A percentile compares a stretch with the other conserved stretches of the same genome.
Evolutionary conservation across 2,888 invertebrate species (phyloP).

Genomic region (Dryobota labecula): DNA sequence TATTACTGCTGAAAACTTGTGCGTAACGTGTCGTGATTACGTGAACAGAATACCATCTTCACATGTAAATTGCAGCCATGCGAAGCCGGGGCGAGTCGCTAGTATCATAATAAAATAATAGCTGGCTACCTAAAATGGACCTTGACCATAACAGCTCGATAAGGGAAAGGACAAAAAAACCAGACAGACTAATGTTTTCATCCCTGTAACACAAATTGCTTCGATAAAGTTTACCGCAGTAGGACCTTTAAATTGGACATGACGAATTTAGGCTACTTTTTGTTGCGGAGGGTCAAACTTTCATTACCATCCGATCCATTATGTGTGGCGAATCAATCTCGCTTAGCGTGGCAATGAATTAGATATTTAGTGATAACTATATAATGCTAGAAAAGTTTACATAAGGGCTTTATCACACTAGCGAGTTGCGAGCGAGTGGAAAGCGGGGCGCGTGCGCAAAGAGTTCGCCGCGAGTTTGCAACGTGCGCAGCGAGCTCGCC

Average conservation of each 20-base stretch:
- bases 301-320: conserved; percentile 5
- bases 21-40: too few relatives aligned
- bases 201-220: conserved; percentile 49
- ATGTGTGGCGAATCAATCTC: neutral
- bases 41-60: too few relatives aligned
- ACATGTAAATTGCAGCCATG: too few relatives aligned
- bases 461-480: too few relatives aligned
- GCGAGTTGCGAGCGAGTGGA: too few relatives aligned
- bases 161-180: conserved; percentile 22
- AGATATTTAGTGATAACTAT: neutral
- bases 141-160: neutral
- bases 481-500: too few relatives aligned
- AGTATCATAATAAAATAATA: too few relatives aligned
- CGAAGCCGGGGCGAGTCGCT: too few relatives aligned
- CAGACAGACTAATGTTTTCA: conserved; percentile 39
- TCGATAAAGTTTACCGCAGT: conserved; percentile 29
- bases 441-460: too few relatives aligned
- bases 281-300: conserved; percentile 36
- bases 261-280: conserved; percentile 44
- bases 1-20: too few relatives aligned
- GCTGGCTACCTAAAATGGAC: neutral
- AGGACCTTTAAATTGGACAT: conserved; percentile 44
- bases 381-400: neutral
- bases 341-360: neutral
- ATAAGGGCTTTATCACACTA: too few relatives aligned